Conservation (phyloP, 1,140 invertebrate species). For the Nasonia giraulti region DNA sequence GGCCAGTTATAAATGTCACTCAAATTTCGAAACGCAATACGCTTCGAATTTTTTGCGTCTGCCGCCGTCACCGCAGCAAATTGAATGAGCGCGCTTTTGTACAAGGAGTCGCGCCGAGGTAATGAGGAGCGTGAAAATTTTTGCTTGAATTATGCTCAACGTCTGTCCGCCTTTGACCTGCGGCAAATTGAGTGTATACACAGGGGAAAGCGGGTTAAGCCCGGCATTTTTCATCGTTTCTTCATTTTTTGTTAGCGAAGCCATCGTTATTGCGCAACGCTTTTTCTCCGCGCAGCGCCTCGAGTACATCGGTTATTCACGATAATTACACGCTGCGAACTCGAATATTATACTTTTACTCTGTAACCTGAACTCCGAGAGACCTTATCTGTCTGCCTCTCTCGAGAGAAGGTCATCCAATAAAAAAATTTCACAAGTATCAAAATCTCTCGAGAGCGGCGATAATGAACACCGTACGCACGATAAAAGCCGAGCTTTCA, state of each 20-base stretch:
- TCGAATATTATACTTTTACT: background rate
- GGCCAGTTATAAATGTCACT: background rate
- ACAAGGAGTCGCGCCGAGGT: background rate
- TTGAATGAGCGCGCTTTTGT: slow-evolving; percentile 17
- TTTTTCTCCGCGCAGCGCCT: background rate
- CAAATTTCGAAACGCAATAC: background rate
- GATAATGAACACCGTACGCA: slow-evolving; percentile 17
- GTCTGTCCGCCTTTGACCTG: slow-evolving; percentile 37
- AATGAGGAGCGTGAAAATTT: slow-evolving; percentile 39
- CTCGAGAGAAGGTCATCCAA: background rate
- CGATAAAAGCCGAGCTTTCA: slow-evolving; percentile 18
- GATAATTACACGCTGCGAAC: background rate
- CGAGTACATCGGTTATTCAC: background rate
- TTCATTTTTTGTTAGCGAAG: background rate
- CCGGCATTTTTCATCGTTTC: slow-evolving; percentile 34
- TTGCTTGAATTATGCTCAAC: slow-evolving; percentile 33
- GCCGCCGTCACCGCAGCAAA: background rate
- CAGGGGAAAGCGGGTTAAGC: slow-evolving; percentile 39
- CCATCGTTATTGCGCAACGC: background rate
- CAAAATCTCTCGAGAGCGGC: slow-evolving; percentile 30
- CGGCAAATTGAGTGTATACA: slow-evolving; percentile 17
- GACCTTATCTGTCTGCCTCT: background rate
- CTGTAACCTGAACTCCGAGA: background rate
- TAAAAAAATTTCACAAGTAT: slow-evolving; percentile 20
- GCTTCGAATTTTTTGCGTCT: background rate